Conservation (phyloP, 2,113 vertebrate genomes). For the Psittacara wagleri region DNA sequence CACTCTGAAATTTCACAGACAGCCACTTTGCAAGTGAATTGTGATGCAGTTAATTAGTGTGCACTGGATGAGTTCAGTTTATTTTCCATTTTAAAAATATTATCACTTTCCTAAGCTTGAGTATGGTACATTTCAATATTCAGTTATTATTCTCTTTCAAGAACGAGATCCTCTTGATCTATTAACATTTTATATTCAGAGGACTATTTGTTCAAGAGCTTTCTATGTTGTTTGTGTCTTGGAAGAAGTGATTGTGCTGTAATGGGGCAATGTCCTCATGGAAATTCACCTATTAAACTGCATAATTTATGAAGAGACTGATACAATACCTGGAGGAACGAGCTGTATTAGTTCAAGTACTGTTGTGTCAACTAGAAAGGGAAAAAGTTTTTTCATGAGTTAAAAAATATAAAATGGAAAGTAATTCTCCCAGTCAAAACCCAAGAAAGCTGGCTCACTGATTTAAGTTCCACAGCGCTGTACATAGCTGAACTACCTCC, state of each 20-base stretch:
- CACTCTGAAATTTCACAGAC: conserved; percentile 50
- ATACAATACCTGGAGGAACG: conserved; percentile 87
- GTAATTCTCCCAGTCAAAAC: not conserved
- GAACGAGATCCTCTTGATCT: conserved; percentile 47
- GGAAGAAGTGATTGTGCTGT: conserved; percentile 6
- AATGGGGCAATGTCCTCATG: conserved; percentile 4
- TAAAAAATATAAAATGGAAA: conserved; percentile 5
- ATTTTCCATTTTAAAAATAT: conserved; percentile 35
- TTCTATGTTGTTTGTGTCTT: conserved; percentile 29
- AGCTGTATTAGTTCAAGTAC: conserved; percentile 92
- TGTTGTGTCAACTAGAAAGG: conserved; percentile 87
- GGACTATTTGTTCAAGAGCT: conserved; percentile 33
- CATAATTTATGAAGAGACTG: conserved; percentile 29
- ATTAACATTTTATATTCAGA: conserved; percentile 46
- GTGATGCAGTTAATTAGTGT: conserved; percentile 36
- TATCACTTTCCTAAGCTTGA: conserved; percentile 21
- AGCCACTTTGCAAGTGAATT: conserved; percentile 36
- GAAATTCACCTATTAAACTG: conserved; percentile 50
- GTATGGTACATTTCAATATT: conserved; percentile 32
- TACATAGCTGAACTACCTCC: not conserved
- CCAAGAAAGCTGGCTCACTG: not conserved
- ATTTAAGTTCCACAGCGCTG: not conserved
- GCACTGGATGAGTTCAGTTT: conserved; percentile 9
- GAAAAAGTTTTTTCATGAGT: conserved; percentile 46
- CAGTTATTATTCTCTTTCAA: conserved; percentile 2